Conservation (phyloP, 2,888 invertebrate species). For the Caenorhabditis japonica region DNA sequence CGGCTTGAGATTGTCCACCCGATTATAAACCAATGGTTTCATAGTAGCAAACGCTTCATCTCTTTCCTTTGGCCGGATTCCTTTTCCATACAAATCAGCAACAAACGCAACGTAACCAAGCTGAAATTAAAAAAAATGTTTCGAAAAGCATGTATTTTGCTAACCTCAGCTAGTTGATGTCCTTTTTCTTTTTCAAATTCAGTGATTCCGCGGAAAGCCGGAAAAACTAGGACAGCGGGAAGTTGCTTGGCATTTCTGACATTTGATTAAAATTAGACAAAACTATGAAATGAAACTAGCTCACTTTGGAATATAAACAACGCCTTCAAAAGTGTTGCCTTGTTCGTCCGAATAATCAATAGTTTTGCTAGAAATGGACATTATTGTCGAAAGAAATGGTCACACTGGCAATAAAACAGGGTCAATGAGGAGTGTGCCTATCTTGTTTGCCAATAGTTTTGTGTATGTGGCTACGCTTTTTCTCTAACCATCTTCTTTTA, state of each 20-base stretch:
- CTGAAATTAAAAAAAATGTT: no score
- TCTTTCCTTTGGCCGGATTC: slow-evolving; percentile 55
- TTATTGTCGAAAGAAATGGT: slow-evolving; percentile 10
- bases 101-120: slow-evolving; percentile 72
- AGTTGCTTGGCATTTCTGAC: slow-evolving; percentile 29
- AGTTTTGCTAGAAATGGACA: slow-evolving; percentile 13
- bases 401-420: no score
- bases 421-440: no score
- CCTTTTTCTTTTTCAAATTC: slow-evolving; percentile 68
- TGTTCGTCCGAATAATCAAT: slow-evolving; percentile 41
- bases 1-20: slow-evolving; percentile 58
- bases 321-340: slow-evolving; percentile 57
- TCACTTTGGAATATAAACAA: slow-evolving; percentile 54
- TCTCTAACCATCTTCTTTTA: no score
- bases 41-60: slow-evolving; percentile 63
- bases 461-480: no score
- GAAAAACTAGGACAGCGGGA: slow-evolving; percentile 68
- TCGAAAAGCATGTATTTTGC: background rate
- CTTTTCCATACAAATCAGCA: slow-evolving; percentile 74
- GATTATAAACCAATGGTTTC: slow-evolving; percentile 58
- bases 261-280: background rate
- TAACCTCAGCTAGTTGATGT: slow-evolving; percentile 61
- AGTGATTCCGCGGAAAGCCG: slow-evolving; percentile 68
- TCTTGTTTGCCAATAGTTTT: no score
- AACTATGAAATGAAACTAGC: slow-evolving; percentile 18